Evolutionary conservation across 2,888 invertebrate species (phyloP).

Genomic region (Subacronicta megacephala): DNA sequence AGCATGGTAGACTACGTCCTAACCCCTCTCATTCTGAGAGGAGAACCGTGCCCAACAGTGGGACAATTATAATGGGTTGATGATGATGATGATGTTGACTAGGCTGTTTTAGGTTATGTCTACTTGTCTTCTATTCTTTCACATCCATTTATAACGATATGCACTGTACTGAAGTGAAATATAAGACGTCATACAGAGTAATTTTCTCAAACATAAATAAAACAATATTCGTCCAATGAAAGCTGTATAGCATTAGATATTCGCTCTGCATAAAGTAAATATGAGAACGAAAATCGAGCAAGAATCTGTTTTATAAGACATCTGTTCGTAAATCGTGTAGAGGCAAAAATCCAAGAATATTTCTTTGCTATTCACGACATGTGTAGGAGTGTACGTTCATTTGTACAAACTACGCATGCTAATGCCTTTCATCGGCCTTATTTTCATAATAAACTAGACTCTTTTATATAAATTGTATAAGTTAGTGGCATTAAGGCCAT

Average conservation of each 20-base stretch:
- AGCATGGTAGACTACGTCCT: too few relatives aligned
- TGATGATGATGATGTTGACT: too few relatives aligned
- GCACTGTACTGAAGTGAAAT: too few relatives aligned
- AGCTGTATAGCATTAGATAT: conserved; percentile 30
- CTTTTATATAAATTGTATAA: neutral
- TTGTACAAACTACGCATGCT: conserved; percentile 45
- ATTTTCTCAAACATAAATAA: too few relatives aligned
- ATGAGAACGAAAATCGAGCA: conserved; percentile 29
- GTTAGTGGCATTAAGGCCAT: too few relatives aligned
- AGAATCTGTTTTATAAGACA: conserved; percentile 45
- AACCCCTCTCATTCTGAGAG: too few relatives aligned
- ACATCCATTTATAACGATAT: too few relatives aligned
- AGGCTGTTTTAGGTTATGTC: too few relatives aligned
- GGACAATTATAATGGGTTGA: too few relatives aligned
- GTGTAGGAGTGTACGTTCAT: conserved; percentile 25
- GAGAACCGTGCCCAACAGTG: too few relatives aligned
- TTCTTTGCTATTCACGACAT: conserved; percentile 41
- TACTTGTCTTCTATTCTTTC: too few relatives aligned
- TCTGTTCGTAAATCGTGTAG: conserved; percentile 26
- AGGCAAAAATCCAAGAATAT: conserved; percentile 35
- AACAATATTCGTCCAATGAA: conserved; percentile 12
- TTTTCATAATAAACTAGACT: conserved; percentile 36
- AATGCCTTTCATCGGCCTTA: conserved; percentile 30
- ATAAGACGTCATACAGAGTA: too few relatives aligned
- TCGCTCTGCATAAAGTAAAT: conserved; percentile 33